These are phyloP conservation scores for Oligia strigilis DNA, from an alignment of 2,888 invertebrate genomes.

Conservation along the genomic window DNA sequence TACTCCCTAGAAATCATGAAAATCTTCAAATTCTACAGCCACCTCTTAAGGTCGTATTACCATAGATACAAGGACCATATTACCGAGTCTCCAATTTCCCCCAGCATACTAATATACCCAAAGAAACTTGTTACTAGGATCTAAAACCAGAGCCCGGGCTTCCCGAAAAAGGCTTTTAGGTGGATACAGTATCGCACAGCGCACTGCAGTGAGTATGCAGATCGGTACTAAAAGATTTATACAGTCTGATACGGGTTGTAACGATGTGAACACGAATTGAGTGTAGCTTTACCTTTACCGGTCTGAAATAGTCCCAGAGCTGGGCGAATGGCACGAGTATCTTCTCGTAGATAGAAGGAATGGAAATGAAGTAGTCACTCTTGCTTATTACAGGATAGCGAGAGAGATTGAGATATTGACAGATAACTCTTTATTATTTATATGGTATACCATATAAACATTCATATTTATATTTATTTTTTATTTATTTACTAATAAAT, in stretches of 20 bases:
- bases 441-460: too few species aligned
- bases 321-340: background rate
- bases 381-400: background rate
- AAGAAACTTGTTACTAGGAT: conserved; percentile 12
- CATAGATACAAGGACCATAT: background rate
- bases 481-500: too few species aligned
- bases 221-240: conserved; percentile 55
- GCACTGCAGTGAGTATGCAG: conserved; percentile 59
- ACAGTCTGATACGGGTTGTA: conserved; percentile 24
- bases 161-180: conserved; percentile 30
- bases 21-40: background rate
- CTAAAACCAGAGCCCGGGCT: conserved; percentile 12
- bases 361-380: background rate
- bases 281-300: conserved; percentile 5
- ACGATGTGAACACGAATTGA: conserved; percentile 31
- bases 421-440: background rate
- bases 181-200: background rate
- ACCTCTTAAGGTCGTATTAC: background rate
- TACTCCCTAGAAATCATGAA: background rate
- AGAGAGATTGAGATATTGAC: background rate
- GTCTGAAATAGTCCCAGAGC: conserved; percentile 5
- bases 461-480: too few species aligned
- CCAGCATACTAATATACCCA: background rate
- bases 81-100: background rate
- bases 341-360: background rate